Percentiles rank a stretch among this genome's conserved stretches.
Evolutionary conservation across 2,797 vertebrate species (phyloP).

Genomic region (Crenuchus spilurus): DNA sequence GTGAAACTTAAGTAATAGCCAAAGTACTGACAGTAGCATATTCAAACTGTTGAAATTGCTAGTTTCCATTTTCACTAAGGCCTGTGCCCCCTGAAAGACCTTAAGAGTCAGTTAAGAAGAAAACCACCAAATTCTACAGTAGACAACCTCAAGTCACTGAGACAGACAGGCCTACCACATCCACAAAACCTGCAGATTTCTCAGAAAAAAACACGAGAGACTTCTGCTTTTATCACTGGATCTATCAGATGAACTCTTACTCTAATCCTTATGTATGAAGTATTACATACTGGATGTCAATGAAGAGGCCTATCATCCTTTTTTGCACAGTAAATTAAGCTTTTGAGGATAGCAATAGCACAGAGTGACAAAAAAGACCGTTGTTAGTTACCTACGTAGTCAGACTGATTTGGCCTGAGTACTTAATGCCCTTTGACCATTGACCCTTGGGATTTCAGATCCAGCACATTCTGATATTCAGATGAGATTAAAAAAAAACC

Average conservation of each 20-base stretch:
- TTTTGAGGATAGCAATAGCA: no score
- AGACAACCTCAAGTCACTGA: background rate
- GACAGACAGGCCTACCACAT: conserved; percentile 3
- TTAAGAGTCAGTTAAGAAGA: background rate
- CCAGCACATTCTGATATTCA: no score
- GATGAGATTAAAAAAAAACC: no score
- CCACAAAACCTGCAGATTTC: background rate
- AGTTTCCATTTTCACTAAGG: conserved; percentile 1
- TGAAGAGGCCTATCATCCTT: background rate
- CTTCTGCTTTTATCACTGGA: background rate
- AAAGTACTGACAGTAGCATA: background rate
- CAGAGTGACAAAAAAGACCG: no score
- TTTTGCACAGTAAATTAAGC: no score
- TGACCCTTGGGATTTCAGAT: no score
- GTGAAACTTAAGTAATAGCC: background rate
- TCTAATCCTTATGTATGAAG: background rate
- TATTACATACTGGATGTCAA: conserved; percentile 8
- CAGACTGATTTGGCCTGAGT: no score
- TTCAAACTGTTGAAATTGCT: background rate
- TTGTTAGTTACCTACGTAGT: no score
- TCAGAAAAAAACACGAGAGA: background rate
- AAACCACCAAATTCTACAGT: conserved; percentile 7
- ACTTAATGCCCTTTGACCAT: no score
- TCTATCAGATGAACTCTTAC: background rate
- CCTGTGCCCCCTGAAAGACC: background rate